Evolutionary conservation across 1,140 invertebrate species (phyloP).

Genomic region (Lethrus apterus): DNA sequence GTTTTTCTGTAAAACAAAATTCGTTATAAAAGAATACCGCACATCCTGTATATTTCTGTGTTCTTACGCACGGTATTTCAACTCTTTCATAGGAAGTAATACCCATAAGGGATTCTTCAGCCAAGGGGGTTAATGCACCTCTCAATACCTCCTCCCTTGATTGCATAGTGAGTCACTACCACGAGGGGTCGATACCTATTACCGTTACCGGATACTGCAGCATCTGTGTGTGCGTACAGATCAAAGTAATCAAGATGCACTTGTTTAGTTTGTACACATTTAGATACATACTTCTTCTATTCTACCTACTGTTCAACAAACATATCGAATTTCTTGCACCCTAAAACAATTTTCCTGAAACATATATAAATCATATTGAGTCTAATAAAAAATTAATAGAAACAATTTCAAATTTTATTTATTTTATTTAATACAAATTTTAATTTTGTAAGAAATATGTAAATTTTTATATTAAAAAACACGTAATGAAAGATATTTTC

Average conservation of each 20-base stretch:
- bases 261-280: slow-evolving; percentile 37
- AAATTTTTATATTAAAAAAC: too few relatives aligned
- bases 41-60: too few relatives aligned
- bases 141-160: slow-evolving; percentile 29
- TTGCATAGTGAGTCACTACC: slow-evolving; percentile 38
- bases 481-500: too few relatives aligned
- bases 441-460: too few relatives aligned
- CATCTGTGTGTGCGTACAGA: slow-evolving; percentile 36
- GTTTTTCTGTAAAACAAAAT: too few relatives aligned
- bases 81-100: slow-evolving; percentile 14
- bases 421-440: too few relatives aligned
- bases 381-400: not conserved
- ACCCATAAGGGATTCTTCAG: slow-evolving; percentile 2
- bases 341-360: not conserved
- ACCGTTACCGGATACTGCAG: slow-evolving; percentile 41
- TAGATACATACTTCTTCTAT: slow-evolving; percentile 14
- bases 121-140: slow-evolving; percentile 15
- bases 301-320: not conserved
- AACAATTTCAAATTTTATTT: not conserved
- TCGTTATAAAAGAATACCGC: too few relatives aligned
- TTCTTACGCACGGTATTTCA: slow-evolving; percentile 15
- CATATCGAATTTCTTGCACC: not conserved
- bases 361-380: not conserved
- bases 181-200: slow-evolving; percentile 36
- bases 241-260: slow-evolving; percentile 42